Base-by-base conservation (phyloP, 2,113 vertebrate species). In the Corythaixoides concolor region DNA sequence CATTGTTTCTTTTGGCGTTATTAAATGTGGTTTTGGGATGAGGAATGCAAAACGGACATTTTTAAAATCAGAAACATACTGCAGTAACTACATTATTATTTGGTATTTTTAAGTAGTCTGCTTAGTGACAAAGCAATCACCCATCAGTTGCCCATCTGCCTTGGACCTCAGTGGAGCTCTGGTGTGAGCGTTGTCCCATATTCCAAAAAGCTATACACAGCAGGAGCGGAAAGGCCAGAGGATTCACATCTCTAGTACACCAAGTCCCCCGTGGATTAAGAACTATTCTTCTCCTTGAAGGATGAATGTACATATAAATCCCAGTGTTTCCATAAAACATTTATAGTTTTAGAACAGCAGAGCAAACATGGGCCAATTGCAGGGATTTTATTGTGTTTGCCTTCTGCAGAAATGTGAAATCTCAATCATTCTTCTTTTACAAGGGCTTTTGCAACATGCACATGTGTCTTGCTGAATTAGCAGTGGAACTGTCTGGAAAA, bases 401-500 rank as follows among this genome's bases (percentile, higher is more conserved):
- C 91, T 97, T 97, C 96, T 97, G 94, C 95, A 97, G 96, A 98
- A 97, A 97, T 88, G 72, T 96, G 95, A 98, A 97, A 97, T 91
- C 28, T 68, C 92, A 97, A 95, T 97, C 82, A 89, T 94, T 96
- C 96, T 92, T 72, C 43, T 94, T 98, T 98, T 97, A 97, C 33
- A 91, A 97, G 93, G 96, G 93, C 88, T 98, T 97, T 98, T 98
- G 96, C 95, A 97, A 95, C 88, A 84, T 79, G 93, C 94, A 97
- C 83, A 96, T 97, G 86, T 96, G 86, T 52, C 70, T 97, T 96
- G 75, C 91, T 97, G 97, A 97, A 98, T 97, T 97, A 97, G 90
- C 82, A 94, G 86, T 94, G 72, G 83, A 96, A 90, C 79, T 95
- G 95, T 95, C 97, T 98, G 98, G 97, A 97, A 98, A 98, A 98